A percentile compares a stretch with the other conserved stretches of the same genome.
Conservation (phyloP, 2,113 vertebrate genomes). For the Anas platyrhynchos region DNA sequence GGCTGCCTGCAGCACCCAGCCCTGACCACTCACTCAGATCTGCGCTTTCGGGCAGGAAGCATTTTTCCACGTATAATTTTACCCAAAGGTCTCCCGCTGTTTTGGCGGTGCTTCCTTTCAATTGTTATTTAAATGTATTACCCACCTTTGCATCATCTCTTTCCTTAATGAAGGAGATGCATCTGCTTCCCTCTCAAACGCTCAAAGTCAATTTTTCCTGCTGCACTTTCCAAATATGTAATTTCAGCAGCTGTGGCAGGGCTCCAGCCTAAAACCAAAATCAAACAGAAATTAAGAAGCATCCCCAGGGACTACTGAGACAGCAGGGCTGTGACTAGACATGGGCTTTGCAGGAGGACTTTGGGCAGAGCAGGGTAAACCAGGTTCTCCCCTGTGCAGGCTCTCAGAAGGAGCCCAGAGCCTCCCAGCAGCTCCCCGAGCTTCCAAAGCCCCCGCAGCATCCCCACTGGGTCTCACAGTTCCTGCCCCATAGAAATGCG, state of each 20-base stretch:
- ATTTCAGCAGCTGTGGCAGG: not conserved
- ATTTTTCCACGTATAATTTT: fast-evolving
- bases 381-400: not conserved
- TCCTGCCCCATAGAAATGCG: not conserved
- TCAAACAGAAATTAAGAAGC: not conserved
- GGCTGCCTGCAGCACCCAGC: not conserved
- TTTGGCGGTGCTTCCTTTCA: not conserved
- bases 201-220: not conserved
- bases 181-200: not conserved
- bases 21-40: not conserved
- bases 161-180: not conserved
- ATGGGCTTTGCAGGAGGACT: not conserved
- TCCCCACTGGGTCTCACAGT: not conserved
- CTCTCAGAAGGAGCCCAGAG: not conserved
- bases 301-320: fast-evolving
- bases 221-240: not conserved
- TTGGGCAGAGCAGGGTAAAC: not conserved
- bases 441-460: not conserved
- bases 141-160: not conserved
- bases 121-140: not conserved
- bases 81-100: not conserved
- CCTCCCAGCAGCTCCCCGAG: not conserved
- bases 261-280: not conserved
- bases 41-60: not conserved
- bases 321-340: fast-evolving